Conservation (phyloP, 2,113 vertebrate genomes). For the Urocynchramus pylzowi region DNA sequence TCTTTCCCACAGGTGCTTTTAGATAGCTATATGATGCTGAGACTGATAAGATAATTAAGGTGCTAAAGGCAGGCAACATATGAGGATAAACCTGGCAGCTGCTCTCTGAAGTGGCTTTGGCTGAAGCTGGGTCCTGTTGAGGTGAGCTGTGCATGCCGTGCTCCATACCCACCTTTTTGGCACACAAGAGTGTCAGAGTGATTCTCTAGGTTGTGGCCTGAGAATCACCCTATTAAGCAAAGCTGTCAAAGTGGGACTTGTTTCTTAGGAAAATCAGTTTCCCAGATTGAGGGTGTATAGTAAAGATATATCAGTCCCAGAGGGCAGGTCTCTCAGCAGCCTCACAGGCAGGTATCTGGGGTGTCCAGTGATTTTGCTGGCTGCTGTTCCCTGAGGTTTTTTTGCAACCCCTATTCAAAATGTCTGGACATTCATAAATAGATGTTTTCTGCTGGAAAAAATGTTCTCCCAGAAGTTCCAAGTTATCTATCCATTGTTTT, state of each 20-base stretch:
- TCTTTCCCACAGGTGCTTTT: conserved; percentile 32
- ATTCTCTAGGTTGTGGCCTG: not conserved
- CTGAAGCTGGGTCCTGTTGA: not conserved
- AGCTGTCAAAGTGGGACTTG: not conserved
- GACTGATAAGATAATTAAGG: conserved; percentile 21
- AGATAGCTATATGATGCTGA: not conserved
- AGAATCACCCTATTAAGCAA: not conserved
- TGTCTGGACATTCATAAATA: not conserved
- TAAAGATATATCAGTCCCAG: not conserved
- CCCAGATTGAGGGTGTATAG: not conserved
- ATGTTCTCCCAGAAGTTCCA: not conserved
- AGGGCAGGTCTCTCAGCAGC: not conserved
- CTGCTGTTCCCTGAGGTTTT: not conserved
- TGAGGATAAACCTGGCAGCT: conserved; percentile 5
- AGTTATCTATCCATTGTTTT: not conserved
- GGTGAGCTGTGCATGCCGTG: not conserved
- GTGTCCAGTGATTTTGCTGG: not conserved
- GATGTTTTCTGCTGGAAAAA: not conserved
- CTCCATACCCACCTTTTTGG: not conserved
- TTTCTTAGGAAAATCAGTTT: not conserved
- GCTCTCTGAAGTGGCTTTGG: conserved; percentile 41
- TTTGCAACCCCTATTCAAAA: not conserved
- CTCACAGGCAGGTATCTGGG: not conserved
- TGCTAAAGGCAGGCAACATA: not conserved
- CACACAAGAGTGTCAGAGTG: not conserved